These are phyloP conservation scores for Entomobrya multifasciata DNA, from an alignment of 2,888 invertebrate species.

Conservation along the genomic window DNA sequence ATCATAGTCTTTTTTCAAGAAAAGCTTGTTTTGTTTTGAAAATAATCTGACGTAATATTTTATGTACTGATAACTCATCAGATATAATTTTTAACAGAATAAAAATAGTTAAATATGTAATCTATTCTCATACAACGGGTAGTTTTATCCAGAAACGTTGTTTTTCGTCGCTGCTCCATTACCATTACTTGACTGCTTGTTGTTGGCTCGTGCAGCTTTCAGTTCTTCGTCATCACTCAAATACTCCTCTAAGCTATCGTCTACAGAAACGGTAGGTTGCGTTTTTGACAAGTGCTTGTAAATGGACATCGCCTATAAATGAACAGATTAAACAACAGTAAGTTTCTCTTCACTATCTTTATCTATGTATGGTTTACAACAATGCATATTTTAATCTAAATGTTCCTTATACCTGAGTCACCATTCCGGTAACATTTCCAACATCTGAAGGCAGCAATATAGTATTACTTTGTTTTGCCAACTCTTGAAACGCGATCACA, in stretches of 20 bases:
- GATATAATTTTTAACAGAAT: slow-evolving; percentile 13
- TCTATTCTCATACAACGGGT: background rate
- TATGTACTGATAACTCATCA: background rate
- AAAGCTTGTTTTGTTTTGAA: background rate
- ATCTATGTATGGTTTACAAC: too few relatives aligned
- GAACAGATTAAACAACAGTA: background rate
- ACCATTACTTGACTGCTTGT: background rate
- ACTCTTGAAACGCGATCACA: slow-evolving; percentile 94
- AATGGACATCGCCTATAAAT: slow-evolving; percentile 81
- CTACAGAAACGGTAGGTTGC: slow-evolving; percentile 20
- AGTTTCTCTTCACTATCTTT: too few relatives aligned
- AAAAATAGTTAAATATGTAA: slow-evolving; percentile 10
- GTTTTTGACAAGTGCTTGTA: slow-evolving; percentile 81
- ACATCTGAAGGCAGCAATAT: slow-evolving; percentile 95
- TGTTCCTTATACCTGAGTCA: slow-evolving; percentile 90
- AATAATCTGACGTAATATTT: slow-evolving; percentile 36
- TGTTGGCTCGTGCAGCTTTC: slow-evolving; percentile 50
- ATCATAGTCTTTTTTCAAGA: background rate
- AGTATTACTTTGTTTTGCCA: slow-evolving; percentile 97
- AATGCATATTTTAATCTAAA: too few relatives aligned
- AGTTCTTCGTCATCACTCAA: slow-evolving; percentile 82
- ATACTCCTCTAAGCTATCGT: slow-evolving; percentile 81
- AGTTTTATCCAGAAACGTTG: background rate
- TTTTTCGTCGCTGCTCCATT: slow-evolving; percentile 13
- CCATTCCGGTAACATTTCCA: slow-evolving; percentile 89